Evolutionary conservation across 2,888 invertebrate species (phyloP).

Genomic region (Trissoscelio sp.): DNA sequence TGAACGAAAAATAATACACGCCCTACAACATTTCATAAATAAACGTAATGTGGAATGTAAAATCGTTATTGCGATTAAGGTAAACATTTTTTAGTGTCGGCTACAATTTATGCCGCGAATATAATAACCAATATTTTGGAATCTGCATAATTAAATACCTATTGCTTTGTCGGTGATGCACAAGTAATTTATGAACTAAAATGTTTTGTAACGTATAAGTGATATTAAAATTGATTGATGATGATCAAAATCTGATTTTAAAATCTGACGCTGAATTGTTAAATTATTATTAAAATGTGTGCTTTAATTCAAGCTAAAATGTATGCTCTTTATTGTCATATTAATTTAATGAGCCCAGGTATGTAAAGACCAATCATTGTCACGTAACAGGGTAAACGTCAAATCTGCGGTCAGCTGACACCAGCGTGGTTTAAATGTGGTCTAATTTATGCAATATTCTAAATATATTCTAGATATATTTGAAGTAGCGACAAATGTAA

Average conservation of each 20-base stretch:
- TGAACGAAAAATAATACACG: too few relatives aligned
- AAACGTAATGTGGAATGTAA: constrained; percentile 11
- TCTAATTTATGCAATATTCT: background rate
- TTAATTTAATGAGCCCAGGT: constrained; percentile 8
- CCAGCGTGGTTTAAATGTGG: constrained; percentile 15
- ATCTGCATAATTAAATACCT: background rate
- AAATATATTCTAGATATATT: constrained; percentile 22
- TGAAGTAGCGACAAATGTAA: too few relatives aligned
- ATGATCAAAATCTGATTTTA: too few relatives aligned
- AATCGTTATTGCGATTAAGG: background rate
- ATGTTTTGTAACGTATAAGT: background rate
- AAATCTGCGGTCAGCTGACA: constrained; percentile 29
- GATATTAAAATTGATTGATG: too few relatives aligned
- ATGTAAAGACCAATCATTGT: constrained; percentile 29
- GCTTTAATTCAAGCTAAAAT: background rate
- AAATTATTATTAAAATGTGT: background rate
- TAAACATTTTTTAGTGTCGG: background rate
- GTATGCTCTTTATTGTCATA: background rate
- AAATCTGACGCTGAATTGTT: background rate
- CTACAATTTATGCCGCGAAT: background rate
- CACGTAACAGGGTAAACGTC: constrained; percentile 18
- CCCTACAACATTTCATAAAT: constrained; percentile 8
- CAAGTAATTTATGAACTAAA: background rate
- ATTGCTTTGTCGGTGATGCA: background rate
- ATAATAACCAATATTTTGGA: background rate